Evolutionary conservation across 2,888 invertebrate genomes (phyloP).

Genomic region (Cephalotes varians): DNA sequence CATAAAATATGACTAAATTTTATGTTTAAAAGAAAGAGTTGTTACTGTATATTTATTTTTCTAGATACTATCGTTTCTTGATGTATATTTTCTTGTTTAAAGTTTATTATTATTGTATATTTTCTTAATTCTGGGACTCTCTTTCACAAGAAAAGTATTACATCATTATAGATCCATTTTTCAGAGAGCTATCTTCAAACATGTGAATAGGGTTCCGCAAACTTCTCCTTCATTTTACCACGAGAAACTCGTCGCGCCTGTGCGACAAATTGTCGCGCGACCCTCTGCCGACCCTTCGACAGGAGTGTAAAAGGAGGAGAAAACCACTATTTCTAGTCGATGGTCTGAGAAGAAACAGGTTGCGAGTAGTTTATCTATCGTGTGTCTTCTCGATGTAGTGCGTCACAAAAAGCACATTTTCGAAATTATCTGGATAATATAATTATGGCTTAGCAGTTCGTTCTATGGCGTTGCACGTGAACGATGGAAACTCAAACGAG

Average conservation of each 20-base stretch:
- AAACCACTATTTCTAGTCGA: slow-evolving; percentile 37
- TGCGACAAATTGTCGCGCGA: slow-evolving; percentile 37
- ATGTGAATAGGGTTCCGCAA: not conserved
- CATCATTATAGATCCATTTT: slow-evolving; percentile 16
- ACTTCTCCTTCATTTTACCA: slow-evolving; percentile 1
- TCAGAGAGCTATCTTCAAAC: not conserved
- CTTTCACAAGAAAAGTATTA: not conserved
- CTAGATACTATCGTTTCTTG: not conserved
- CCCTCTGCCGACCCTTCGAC: slow-evolving; percentile 18
- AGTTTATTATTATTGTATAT: too few species aligned
- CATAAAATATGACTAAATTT: not conserved
- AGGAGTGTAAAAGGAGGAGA: slow-evolving; percentile 38
- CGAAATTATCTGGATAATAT: slow-evolving; percentile 43
- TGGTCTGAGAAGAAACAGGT: slow-evolving; percentile 47
- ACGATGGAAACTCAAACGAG: slow-evolving; percentile 30
- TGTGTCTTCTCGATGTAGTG: not conserved
- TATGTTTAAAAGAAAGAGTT: not conserved
- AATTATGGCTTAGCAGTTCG: slow-evolving; percentile 40
- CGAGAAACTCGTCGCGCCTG: slow-evolving; percentile 29
- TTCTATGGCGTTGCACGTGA: slow-evolving; percentile 24
- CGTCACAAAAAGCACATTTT: slow-evolving; percentile 44
- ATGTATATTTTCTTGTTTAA: not conserved
- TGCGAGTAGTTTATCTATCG: slow-evolving; percentile 26
- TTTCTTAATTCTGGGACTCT: not conserved
- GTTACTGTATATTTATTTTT: not conserved